Conservation (phyloP, 2,113 vertebrate species). For the Spheniscus mendiculus region DNA sequence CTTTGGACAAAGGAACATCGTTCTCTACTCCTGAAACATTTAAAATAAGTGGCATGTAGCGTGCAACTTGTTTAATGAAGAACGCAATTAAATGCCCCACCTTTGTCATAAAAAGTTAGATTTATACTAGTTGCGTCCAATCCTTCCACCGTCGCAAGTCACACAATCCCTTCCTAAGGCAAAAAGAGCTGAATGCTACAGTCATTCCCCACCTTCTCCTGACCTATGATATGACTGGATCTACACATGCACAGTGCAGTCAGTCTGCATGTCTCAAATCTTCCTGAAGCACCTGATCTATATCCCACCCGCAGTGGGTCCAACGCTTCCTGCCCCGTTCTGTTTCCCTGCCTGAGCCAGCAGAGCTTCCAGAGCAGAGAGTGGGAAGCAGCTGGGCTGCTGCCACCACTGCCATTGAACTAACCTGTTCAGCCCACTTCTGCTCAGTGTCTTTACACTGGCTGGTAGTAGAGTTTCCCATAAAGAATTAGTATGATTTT, state of each 20-base stretch:
- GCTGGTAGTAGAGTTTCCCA: not conserved
- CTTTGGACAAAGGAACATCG: not conserved
- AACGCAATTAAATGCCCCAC: not conserved
- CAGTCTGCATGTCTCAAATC: not conserved
- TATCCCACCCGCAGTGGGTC: not conserved
- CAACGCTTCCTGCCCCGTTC: fast-evolving
- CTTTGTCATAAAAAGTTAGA: not conserved
- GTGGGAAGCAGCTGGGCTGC: not conserved
- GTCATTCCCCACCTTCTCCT: not conserved
- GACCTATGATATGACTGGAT: not conserved
- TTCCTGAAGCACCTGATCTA: not conserved
- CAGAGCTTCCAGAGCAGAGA: not conserved
- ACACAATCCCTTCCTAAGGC: not conserved
- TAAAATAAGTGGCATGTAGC: not conserved
- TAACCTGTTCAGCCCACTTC: not conserved
- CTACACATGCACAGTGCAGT: not conserved
- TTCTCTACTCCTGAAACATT: not conserved
- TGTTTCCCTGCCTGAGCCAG: not conserved
- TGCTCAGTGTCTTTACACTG: not conserved
- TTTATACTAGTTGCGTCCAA: not conserved
- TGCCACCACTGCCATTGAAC: not conserved
- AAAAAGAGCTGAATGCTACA: not conserved
- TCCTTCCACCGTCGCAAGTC: not conserved
- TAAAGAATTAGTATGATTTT: not conserved
- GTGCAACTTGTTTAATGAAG: not conserved